phyloP scores from a whole-genome alignment of 2,888 invertebrate genomes.

The Cataglyphis cursor region DNA sequence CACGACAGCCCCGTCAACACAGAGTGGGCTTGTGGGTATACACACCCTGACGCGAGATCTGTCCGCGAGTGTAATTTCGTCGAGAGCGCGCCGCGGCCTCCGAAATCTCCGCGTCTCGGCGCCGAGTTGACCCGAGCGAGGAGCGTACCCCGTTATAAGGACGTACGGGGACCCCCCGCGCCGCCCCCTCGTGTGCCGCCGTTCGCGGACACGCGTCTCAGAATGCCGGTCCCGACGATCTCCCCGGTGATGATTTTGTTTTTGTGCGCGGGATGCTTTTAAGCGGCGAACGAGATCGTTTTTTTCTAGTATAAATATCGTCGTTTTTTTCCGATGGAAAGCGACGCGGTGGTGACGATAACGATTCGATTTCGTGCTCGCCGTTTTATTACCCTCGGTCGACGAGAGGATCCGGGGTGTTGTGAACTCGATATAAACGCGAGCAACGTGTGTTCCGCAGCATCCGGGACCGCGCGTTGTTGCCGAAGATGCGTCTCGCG shows the following conservation, averaged over 20 bases:
- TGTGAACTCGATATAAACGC: neutral
- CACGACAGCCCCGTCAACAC: slow-evolving; percentile 79
- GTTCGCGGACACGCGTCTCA: slow-evolving; percentile 62
- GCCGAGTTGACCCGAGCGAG: slow-evolving; percentile 2
- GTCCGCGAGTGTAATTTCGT: slow-evolving; percentile 59
- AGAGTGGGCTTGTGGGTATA: slow-evolving; percentile 81
- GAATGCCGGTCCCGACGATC: slow-evolving; percentile 75
- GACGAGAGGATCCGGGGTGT: neutral
- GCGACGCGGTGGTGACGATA: neutral
- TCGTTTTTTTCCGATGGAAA: slow-evolving; percentile 49
- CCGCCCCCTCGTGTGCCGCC: slow-evolving; percentile 35
- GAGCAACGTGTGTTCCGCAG: neutral
- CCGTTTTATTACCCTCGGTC: neutral
- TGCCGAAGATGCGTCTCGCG: neutral
- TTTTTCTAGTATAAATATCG: slow-evolving; percentile 59
- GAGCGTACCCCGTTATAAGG: slow-evolving; percentile 41
- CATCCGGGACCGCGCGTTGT: neutral
- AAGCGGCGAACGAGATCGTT: neutral
- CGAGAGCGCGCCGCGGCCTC: slow-evolving; percentile 59
- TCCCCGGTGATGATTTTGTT: slow-evolving; percentile 71
- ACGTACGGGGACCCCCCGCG: slow-evolving; percentile 33
- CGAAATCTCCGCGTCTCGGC: neutral
- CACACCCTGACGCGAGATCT: slow-evolving; percentile 82
- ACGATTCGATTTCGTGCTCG: neutral
- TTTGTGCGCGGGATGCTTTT: slow-evolving; percentile 74